These are phyloP conservation scores for Meloe dianella DNA, from an alignment of 2,888 invertebrate species.

Conservation along the genomic window DNA sequence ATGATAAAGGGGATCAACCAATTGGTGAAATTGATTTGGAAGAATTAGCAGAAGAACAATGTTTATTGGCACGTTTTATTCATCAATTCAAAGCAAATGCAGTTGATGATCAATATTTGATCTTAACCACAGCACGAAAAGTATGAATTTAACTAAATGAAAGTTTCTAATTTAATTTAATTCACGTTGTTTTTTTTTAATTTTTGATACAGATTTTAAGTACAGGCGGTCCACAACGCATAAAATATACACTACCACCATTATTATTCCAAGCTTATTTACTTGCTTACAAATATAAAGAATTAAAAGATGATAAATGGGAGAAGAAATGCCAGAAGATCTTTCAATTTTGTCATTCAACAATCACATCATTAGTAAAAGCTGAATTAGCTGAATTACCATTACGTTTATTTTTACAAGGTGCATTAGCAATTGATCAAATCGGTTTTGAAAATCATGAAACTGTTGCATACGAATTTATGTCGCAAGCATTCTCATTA, in stretches of 20 bases:
- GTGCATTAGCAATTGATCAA: slow-evolving; percentile 90
- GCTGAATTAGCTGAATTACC: slow-evolving; percentile 95
- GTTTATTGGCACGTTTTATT: slow-evolving; percentile 86
- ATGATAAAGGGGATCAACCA: slow-evolving; percentile 77
- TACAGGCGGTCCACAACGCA: slow-evolving; percentile 86
- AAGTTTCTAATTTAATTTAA: background rate
- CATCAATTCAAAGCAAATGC: slow-evolving; percentile 82
- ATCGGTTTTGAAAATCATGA: slow-evolving; percentile 95
- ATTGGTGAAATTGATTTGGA: slow-evolving; percentile 77
- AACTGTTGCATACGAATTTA: slow-evolving; percentile 97
- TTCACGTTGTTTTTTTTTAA: slow-evolving; percentile 13
- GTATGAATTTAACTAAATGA: slow-evolving; percentile 48
- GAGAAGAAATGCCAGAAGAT: slow-evolving; percentile 98
- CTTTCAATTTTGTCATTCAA: slow-evolving; percentile 97
- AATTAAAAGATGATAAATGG: slow-evolving; percentile 94
- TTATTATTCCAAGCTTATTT: slow-evolving; percentile 93
- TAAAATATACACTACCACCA: slow-evolving; percentile 91
- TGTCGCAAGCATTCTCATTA: slow-evolving; percentile 93
- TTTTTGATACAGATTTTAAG: slow-evolving; percentile 67
- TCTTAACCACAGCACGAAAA: slow-evolving; percentile 86
- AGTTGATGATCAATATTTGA: slow-evolving; percentile 87
- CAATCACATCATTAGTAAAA: slow-evolving; percentile 91
- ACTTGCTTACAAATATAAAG: slow-evolving; percentile 82
- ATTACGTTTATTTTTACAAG: slow-evolving; percentile 91
- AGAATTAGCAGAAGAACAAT: slow-evolving; percentile 96